Conservation (phyloP, 2,113 vertebrate species). For the Sapajus apella region DNA sequence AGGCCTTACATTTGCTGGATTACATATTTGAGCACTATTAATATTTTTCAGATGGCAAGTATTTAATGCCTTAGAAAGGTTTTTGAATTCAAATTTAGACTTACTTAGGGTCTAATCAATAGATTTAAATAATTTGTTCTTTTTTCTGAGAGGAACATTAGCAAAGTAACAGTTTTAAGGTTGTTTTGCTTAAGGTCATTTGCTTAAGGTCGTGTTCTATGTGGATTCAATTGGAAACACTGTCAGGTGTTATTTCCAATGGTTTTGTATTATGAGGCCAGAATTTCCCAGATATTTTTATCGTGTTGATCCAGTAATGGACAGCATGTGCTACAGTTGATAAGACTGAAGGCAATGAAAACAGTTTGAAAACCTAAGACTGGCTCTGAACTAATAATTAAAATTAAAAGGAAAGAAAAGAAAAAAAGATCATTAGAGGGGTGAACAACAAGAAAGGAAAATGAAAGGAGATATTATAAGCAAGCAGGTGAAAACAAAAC, state of each 20-base stretch:
- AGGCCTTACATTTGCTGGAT: neutral
- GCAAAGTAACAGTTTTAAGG: neutral
- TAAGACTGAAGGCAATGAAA: neutral
- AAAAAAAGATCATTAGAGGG: neutral
- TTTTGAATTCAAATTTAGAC: conserved; percentile 9
- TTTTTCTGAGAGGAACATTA: neutral
- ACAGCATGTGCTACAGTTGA: neutral
- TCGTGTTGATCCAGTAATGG: neutral
- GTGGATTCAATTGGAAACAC: neutral
- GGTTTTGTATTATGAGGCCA: neutral
- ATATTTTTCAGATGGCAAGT: neutral
- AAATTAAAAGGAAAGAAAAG: neutral
- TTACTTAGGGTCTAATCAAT: neutral
- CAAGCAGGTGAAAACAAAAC: neutral
- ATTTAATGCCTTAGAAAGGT: neutral
- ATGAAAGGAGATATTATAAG: neutral
- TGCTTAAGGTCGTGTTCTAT: neutral
- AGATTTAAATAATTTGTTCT: neutral
- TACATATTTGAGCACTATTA: neutral
- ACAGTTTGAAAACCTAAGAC: neutral
- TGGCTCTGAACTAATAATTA: neutral
- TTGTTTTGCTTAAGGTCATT: neutral
- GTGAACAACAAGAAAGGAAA: neutral
- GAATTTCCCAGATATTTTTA: neutral
- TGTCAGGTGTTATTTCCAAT: neutral